A percentile compares a stretch with the other conserved stretches of the same genome.
These are phyloP conservation scores for Zaprionus davidi DNA, from an alignment of 1,140 invertebrate species.

Conservation along the genomic window DNA sequence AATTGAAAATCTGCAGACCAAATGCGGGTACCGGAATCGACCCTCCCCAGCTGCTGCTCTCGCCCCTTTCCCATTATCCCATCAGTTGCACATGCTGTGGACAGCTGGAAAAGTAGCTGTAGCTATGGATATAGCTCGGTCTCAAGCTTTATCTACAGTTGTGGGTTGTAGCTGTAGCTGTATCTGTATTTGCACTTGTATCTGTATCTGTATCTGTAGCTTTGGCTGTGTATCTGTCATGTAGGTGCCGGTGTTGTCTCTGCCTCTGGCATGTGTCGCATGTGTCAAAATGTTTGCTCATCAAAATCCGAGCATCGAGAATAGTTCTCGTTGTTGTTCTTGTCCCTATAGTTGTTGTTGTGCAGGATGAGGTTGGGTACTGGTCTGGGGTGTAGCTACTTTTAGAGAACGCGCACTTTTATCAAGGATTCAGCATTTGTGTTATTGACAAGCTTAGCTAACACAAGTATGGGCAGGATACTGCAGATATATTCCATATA, in stretches of 20 bases:
- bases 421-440: constrained; percentile 49
- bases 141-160: constrained; percentile 3
- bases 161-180: constrained; percentile 1
- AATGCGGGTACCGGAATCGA: constrained; percentile 3
- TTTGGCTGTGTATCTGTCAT: constrained; percentile 36
- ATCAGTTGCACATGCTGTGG: constrained; percentile 42
- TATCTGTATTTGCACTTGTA: constrained; percentile 2
- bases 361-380: not conserved
- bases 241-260: constrained; percentile 33
- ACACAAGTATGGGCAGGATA: constrained; percentile 28
- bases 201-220: constrained; percentile 21
- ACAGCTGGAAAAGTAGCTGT: constrained; percentile 26
- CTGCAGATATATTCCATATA: not conserved
- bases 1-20: constrained; percentile 63
- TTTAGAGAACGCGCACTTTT: constrained; percentile 18
- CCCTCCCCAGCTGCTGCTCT: not conserved
- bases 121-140: constrained; percentile 1
- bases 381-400: not conserved
- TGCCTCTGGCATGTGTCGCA: constrained; percentile 46
- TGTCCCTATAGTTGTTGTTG: constrained; percentile 1
- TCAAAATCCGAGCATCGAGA: constrained; percentile 42
- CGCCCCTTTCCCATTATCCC: constrained; percentile 11
- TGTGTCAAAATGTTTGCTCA: constrained; percentile 77
- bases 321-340: not conserved
- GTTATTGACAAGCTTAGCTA: constrained; percentile 52